A percentile compares a stretch with the other conserved stretches of the same genome.
Conservation (phyloP, 2,888 invertebrate genomes). For the Aleiodes testaceus region DNA sequence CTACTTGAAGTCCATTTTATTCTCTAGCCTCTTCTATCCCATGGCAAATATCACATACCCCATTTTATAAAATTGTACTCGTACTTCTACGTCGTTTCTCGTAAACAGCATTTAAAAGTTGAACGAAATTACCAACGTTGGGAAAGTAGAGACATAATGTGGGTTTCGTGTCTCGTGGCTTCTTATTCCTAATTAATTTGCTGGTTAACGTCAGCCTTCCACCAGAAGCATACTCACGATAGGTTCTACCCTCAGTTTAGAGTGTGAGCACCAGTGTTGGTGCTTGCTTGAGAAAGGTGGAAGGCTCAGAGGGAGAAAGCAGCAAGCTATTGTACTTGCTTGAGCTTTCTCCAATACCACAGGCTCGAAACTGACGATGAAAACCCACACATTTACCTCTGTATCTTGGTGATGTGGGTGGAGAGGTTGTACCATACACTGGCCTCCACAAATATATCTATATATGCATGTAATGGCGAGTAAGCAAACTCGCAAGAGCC, state of each 20-base stretch:
- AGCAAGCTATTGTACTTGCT: neutral
- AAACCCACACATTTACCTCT: neutral
- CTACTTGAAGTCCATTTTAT: conserved; percentile 30
- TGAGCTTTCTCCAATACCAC: conserved; percentile 38
- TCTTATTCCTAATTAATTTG: conserved; percentile 60
- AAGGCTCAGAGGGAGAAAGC: too few species aligned
- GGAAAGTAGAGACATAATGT: conserved; percentile 55
- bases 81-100: conserved; percentile 11
- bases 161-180: conserved; percentile 55
- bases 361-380: conserved; percentile 2
- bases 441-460: too few species aligned
- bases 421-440: neutral
- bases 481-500: conserved; percentile 53
- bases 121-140: conserved; percentile 49
- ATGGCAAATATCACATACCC: conserved; percentile 20
- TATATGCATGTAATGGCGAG: conserved; percentile 46
- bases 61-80: neutral
- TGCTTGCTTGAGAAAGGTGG: neutral
- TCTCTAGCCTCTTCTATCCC: conserved; percentile 1
- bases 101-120: conserved; percentile 56
- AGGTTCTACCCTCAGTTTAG: conserved; percentile 1
- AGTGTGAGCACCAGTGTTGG: neutral
- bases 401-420: conserved; percentile 38
- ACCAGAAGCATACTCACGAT: conserved; percentile 1
- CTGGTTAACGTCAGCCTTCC: conserved; percentile 36